These are phyloP conservation scores for Knipowitschia caucasica DNA, from an alignment of 2,797 vertebrate genomes.

Conservation along the genomic window DNA sequence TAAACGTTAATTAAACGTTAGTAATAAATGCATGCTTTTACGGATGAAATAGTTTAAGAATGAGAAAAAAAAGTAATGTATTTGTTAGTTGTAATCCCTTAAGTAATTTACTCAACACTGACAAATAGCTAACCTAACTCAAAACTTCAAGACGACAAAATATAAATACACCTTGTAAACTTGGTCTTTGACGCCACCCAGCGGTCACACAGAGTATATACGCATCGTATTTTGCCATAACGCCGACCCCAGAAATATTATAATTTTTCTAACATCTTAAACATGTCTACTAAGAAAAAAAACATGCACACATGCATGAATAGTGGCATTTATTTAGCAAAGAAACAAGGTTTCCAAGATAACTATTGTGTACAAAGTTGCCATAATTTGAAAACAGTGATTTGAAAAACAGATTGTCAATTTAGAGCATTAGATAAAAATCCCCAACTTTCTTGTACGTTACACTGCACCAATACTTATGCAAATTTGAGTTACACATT, in stretches of 20 bases:
- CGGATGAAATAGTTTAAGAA: too few relatives aligned
- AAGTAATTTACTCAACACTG: too few relatives aligned
- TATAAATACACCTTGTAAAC: neutral
- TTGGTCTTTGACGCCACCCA: neutral
- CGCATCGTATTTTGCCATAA: too few relatives aligned
- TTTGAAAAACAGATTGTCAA: slow-evolving; percentile 23
- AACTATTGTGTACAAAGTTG: neutral
- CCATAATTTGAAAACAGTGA: neutral
- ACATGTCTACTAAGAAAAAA: too few relatives aligned
- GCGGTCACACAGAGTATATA: neutral
- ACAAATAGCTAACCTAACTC: too few relatives aligned
- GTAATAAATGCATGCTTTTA: too few relatives aligned
- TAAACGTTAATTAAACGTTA: too few relatives aligned
- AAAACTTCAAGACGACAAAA: too few relatives aligned
- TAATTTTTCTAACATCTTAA: too few relatives aligned
- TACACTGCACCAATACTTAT: neutral
- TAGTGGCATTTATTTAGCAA: slow-evolving; percentile 39
- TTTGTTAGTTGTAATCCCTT: too few relatives aligned
- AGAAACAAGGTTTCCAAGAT: slow-evolving; percentile 11
- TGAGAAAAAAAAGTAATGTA: too few relatives aligned
- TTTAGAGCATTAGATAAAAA: neutral
- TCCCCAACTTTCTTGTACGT: neutral
- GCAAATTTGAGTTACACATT: neutral
- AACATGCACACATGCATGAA: slow-evolving; percentile 8
- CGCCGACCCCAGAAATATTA: too few relatives aligned